Conservation (phyloP, 2,888 invertebrate species). For the Tenthredo mesomela region DNA sequence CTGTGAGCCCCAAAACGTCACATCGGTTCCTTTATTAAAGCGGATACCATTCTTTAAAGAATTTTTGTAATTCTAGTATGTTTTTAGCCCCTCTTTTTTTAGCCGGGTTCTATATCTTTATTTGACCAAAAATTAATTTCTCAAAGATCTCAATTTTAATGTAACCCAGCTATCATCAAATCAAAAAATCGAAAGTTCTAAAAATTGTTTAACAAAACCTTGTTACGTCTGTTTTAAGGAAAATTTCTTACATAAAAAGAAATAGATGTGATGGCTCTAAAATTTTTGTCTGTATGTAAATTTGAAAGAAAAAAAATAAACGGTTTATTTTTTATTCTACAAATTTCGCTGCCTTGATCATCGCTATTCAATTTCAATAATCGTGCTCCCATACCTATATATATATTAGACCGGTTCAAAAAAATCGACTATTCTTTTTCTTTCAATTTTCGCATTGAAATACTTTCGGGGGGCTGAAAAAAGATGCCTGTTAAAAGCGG, state of each 20-base stretch:
- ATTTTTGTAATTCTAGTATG: neutral
- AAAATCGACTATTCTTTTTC: no score
- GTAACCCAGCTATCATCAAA: neutral
- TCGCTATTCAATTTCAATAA: neutral
- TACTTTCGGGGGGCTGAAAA: no score
- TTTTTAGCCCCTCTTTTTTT: neutral
- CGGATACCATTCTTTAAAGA: neutral
- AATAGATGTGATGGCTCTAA: neutral
- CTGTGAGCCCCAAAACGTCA: neutral
- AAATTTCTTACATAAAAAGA: no score
- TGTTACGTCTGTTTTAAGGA: no score
- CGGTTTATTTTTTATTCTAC: neutral
- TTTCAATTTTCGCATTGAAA: no score
- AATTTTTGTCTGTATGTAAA: neutral
- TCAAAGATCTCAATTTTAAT: neutral
- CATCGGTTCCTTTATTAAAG: neutral
- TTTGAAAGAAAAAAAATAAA: neutral
- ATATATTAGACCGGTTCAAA: no score
- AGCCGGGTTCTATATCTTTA: neutral
- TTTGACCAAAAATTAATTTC: neutral
- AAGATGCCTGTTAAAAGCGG: no score
- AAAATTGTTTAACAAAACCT: no score
- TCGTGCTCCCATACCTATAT: neutral
- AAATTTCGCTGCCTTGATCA: neutral
- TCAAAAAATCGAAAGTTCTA: neutral